Percentiles rank a stretch among this genome's conserved stretches.
phyloP scores from a whole-genome alignment of 1,140 invertebrate genomes.

The Amphibalanus amphitrite region DNA sequence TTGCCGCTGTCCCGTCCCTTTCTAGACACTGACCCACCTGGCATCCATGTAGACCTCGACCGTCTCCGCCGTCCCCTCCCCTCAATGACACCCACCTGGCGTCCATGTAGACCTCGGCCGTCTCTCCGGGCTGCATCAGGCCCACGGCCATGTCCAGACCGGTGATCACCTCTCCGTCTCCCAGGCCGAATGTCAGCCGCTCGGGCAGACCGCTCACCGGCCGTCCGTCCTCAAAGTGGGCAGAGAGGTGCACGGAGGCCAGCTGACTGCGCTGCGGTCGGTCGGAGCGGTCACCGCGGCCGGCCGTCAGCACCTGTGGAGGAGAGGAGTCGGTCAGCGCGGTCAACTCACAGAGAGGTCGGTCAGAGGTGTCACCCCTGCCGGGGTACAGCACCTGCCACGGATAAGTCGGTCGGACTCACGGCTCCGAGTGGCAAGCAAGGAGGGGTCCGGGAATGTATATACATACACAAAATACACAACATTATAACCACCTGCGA shows the following conservation, averaged over 20 bases:
- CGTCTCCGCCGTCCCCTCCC: too few species aligned
- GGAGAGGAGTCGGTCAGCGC: neutral
- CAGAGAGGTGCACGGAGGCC: neutral
- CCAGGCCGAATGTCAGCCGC: neutral
- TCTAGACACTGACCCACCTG: too few species aligned
- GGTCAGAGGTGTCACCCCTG: neutral
- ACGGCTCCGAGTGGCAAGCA: too few species aligned
- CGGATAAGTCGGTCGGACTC: too few species aligned
- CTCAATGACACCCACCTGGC: neutral
- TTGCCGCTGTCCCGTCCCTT: too few species aligned
- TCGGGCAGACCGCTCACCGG: neutral
- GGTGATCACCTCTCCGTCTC: neutral
- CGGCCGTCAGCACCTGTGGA: neutral
- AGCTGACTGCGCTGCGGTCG: neutral
- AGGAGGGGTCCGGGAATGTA: too few species aligned
- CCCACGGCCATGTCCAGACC: neutral
- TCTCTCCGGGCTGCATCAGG: neutral
- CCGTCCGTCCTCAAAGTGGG: neutral
- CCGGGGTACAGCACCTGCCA: too few species aligned
- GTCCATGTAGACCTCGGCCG: neutral
- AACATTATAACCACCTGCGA: too few species aligned
- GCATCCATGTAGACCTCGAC: too few species aligned
- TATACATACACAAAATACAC: too few species aligned
- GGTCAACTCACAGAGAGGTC: neutral
- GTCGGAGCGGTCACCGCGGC: neutral